phyloP scores from a whole-genome alignment of 1,140 invertebrate species.

The Solenopsis invicta region DNA sequence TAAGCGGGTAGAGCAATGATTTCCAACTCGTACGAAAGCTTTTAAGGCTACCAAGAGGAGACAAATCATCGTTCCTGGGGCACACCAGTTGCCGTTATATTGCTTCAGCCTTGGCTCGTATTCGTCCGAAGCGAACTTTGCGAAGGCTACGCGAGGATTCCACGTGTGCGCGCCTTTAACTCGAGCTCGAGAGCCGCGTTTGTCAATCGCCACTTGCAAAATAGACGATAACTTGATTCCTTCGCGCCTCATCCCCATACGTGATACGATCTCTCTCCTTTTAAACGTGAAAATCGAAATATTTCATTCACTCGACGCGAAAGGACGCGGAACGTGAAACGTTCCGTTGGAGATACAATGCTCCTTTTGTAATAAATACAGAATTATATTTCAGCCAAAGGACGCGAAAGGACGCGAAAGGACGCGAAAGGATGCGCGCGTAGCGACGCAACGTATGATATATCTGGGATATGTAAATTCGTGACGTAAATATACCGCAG shows the following conservation, averaged over 20 bases:
- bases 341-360: neutral
- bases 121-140: conserved; percentile 32
- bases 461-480: neutral
- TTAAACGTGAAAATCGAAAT: neutral
- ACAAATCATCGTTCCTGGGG: conserved; percentile 55
- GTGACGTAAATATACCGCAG: neutral
- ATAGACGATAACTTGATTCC: neutral
- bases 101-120: conserved; percentile 58
- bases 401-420: too few relatives aligned
- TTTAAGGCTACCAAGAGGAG: conserved; percentile 38
- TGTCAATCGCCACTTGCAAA: neutral
- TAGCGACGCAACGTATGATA: neutral
- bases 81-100: conserved; percentile 51
- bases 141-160: conserved; percentile 41
- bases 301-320: neutral
- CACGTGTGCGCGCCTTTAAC: conserved; percentile 20
- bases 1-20: conserved; percentile 43
- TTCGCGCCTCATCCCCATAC: neutral
- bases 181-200: neutral
- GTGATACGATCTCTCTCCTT: too few relatives aligned
- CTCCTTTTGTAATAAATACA: neutral
- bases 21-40: conserved; percentile 31
- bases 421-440: too few relatives aligned
- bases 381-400: conserved; percentile 17
- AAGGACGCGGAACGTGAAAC: neutral